Percentiles rank a stretch among this genome's conserved stretches.
Conservation (phyloP, 2,113 vertebrate genomes). For the Caracal caracal region DNA sequence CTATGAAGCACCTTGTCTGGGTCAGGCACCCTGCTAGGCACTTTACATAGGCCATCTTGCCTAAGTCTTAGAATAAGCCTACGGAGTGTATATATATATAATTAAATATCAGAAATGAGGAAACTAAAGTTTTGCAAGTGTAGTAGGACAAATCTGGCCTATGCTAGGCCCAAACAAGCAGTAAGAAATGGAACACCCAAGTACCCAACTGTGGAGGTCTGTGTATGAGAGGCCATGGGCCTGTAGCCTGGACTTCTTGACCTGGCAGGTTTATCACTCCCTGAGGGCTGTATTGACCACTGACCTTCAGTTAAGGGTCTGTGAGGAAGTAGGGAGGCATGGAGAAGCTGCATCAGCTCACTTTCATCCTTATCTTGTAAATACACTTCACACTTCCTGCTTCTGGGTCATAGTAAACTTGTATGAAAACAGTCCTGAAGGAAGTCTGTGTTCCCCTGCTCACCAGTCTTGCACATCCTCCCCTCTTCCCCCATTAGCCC, state of each 20-base stretch:
- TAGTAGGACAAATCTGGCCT: background rate
- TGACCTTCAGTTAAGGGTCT: background rate
- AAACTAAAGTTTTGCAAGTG: background rate
- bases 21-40: background rate
- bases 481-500: background rate
- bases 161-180: background rate
- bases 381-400: background rate
- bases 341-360: background rate
- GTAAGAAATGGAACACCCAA: background rate
- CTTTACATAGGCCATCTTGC: background rate
- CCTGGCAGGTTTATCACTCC: background rate
- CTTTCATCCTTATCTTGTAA: background rate
- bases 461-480: background rate
- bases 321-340: background rate
- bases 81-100: background rate
- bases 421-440: background rate
- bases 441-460: background rate
- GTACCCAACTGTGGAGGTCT: background rate
- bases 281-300: background rate
- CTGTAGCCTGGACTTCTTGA: background rate
- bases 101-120: background rate
- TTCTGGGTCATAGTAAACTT: background rate
- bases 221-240: background rate
- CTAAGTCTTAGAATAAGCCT: constrained; percentile 7
- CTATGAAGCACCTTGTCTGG: background rate